phyloP scores from a whole-genome alignment of 2,113 vertebrate species.

The Strigops habroptila region DNA sequence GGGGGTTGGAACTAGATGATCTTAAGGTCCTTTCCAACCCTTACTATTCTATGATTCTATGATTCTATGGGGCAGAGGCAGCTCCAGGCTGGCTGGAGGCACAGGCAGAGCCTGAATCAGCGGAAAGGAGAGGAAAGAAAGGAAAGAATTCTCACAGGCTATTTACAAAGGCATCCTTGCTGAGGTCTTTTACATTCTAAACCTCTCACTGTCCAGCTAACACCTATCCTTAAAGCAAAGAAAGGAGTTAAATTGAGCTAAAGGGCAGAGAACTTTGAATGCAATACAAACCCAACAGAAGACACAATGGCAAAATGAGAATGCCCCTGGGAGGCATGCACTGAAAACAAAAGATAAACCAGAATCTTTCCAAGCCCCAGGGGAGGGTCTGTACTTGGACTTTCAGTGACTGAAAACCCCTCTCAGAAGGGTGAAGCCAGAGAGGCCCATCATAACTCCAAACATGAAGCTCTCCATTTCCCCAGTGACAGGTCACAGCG shows the following conservation, averaged over 20 bases:
- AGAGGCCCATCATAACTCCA: neutral
- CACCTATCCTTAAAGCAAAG: neutral
- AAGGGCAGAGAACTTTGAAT: neutral
- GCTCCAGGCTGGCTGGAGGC: neutral
- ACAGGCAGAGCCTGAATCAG: too few species aligned
- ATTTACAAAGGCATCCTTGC: neutral
- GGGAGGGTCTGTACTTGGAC: neutral
- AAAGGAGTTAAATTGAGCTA: neutral
- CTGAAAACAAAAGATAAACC: neutral
- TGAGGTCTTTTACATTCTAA: neutral
- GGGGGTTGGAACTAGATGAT: too few species aligned
- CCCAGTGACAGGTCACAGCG: neutral
- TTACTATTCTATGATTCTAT: too few species aligned
- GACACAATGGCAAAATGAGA: neutral
- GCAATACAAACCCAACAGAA: neutral
- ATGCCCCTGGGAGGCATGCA: neutral
- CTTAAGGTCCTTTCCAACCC: too few species aligned
- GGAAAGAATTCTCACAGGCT: neutral
- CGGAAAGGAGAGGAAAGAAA: too few species aligned
- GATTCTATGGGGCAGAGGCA: neutral
- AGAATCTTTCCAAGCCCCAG: neutral
- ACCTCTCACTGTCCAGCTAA: neutral
- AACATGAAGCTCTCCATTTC: neutral
- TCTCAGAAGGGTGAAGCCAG: neutral
- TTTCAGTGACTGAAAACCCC: neutral